phyloP scores from a whole-genome alignment of 2,797 vertebrate species.

The Decapterus maruadsi region DNA sequence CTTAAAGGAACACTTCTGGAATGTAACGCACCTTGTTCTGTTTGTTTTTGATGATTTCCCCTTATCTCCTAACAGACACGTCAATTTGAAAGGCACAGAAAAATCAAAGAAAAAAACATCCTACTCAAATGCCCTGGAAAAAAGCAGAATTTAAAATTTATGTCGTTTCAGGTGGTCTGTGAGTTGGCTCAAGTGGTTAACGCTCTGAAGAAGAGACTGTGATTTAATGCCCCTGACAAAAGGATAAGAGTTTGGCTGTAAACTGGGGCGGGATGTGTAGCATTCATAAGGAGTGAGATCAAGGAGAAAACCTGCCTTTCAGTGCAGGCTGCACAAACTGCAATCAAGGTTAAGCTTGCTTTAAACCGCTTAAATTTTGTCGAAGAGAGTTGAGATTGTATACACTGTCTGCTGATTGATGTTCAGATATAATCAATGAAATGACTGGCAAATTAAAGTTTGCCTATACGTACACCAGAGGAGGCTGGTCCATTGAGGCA shows the following conservation, averaged over 20 bases:
- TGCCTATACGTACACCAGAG: no score
- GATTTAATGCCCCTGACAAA: slow-evolving; percentile 20
- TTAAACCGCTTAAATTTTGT: no score
- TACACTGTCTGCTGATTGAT: slow-evolving; percentile 33
- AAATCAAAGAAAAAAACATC: background rate
- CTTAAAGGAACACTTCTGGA: slow-evolving; percentile 20
- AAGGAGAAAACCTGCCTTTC: slow-evolving; percentile 44
- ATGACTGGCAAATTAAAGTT: slow-evolving; percentile 45
- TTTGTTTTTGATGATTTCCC: slow-evolving; percentile 22
- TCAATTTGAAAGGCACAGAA: slow-evolving; percentile 19
- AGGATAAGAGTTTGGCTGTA: slow-evolving; percentile 21
- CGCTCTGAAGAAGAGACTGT: slow-evolving; percentile 6
- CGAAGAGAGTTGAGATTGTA: slow-evolving; percentile 16
- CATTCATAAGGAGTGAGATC: background rate
- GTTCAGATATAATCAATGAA: slow-evolving; percentile 55
- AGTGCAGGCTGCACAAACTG: slow-evolving; percentile 32
- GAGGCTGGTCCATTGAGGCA: no score
- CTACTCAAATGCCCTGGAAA: background rate
- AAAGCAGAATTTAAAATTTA: background rate
- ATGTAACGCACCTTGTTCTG: slow-evolving; percentile 17
- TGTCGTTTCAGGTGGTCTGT: slow-evolving; percentile 28
- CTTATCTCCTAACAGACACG: slow-evolving; percentile 11
- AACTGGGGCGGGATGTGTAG: slow-evolving; percentile 18
- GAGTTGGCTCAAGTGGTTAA: slow-evolving; percentile 27
- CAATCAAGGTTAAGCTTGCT: slow-evolving; percentile 53